These are phyloP conservation scores for Anarhynchus alexandrinus DNA, from an alignment of 2,113 vertebrate genomes.

Conservation along the genomic window DNA sequence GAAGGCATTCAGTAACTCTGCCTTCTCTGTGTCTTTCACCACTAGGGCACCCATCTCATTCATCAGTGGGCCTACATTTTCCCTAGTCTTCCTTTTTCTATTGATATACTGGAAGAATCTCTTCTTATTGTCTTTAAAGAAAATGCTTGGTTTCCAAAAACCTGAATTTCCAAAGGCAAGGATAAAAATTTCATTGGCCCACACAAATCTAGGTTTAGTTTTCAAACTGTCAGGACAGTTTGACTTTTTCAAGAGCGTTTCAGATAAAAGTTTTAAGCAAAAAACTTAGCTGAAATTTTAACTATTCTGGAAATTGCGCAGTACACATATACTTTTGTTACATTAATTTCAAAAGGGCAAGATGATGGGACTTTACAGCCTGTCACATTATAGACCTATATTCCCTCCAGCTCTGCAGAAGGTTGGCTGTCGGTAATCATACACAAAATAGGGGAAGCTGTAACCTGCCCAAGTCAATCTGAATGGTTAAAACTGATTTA, in stretches of 20 bases:
- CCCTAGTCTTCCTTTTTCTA: no score
- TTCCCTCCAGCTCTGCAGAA: neutral
- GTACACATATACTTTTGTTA: neutral
- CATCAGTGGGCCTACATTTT: no score
- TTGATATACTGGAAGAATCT: no score
- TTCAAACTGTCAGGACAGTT: neutral
- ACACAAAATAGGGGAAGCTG: neutral
- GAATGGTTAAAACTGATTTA: neutral
- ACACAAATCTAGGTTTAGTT: neutral
- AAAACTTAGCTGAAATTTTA: neutral
- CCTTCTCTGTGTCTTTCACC: no score
- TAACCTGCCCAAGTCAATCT: neutral
- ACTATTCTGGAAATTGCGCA: neutral
- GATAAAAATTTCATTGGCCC: neutral
- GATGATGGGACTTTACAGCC: neutral
- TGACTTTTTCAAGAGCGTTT: neutral
- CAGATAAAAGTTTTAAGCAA: neutral
- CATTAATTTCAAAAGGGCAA: neutral
- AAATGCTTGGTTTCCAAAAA: neutral
- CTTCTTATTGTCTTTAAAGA: no score
- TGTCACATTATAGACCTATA: neutral
- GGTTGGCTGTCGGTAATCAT: rapidly evolving
- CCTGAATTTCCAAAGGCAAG: neutral
- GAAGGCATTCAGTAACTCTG: no score
- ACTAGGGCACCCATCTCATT: no score